Percentiles rank a stretch among this genome's conserved stretches.
These are phyloP conservation scores for Karalla daura DNA, from an alignment of 2,797 vertebrate species.

Conservation along the genomic window DNA sequence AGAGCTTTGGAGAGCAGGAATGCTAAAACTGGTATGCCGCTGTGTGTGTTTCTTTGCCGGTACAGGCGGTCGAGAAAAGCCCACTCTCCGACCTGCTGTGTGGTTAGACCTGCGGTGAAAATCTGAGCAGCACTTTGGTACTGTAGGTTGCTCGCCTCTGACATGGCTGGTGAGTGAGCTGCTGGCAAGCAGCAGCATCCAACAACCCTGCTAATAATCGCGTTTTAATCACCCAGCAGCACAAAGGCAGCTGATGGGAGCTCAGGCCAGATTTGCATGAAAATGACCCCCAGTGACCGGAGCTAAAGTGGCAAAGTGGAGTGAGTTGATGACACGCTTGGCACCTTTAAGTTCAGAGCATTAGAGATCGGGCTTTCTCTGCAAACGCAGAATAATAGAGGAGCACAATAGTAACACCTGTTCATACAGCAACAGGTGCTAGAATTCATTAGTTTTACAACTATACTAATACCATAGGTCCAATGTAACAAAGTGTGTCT, in stretches of 20 bases:
- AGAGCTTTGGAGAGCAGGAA: slow-evolving; percentile 10
- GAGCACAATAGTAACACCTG: slow-evolving; percentile 1
- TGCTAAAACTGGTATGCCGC: slow-evolving; percentile 12
- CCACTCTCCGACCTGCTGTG: slow-evolving; percentile 39
- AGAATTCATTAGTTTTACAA: background rate
- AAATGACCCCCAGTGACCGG: slow-evolving; percentile 1
- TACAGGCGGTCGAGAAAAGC: slow-evolving; percentile 22
- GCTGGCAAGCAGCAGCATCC: slow-evolving; percentile 13
- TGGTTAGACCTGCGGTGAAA: slow-evolving; percentile 63
- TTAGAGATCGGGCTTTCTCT: background rate
- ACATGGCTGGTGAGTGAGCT: slow-evolving; percentile 15
- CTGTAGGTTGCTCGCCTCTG: slow-evolving; percentile 29
- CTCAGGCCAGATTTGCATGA: background rate
- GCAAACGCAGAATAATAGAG: slow-evolving; percentile 4
- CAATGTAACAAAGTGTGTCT: background rate
- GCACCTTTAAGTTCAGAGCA: slow-evolving; percentile 26
- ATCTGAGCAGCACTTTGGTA: slow-evolving; percentile 62
- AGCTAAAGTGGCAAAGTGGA: slow-evolving; percentile 10
- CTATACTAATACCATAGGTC: background rate
- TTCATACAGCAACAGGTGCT: background rate
- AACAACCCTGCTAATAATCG: slow-evolving; percentile 30
- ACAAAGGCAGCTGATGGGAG: slow-evolving; percentile 6
- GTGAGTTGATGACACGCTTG: slow-evolving; percentile 12
- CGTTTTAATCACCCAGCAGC: slow-evolving; percentile 44
- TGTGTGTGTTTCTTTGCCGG: slow-evolving; percentile 19